phyloP scores from a whole-genome alignment of 2,888 invertebrate species.

The Endotricha flammealis region DNA sequence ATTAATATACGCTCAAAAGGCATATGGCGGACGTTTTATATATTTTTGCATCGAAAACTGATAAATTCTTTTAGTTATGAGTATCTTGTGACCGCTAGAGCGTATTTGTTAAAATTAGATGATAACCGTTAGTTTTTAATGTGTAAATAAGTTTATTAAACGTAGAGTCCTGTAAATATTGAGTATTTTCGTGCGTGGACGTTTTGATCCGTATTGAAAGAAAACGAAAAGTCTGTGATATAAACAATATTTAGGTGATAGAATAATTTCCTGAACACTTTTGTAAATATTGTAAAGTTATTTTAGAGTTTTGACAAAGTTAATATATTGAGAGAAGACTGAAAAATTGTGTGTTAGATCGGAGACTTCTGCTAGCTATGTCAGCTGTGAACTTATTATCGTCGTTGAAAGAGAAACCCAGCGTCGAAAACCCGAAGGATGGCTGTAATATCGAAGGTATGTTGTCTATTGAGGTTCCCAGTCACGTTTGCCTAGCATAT shows the following conservation, averaged over 20 bases:
- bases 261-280: constrained; percentile 72
- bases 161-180: constrained; percentile 74
- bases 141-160: constrained; percentile 77
- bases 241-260: constrained; percentile 77
- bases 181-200: constrained; percentile 78
- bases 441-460: constrained; percentile 65
- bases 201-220: constrained; percentile 79
- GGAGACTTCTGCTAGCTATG: constrained; percentile 67
- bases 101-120: constrained; percentile 76
- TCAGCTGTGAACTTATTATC: constrained; percentile 75
- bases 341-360: constrained; percentile 53
- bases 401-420: constrained; percentile 71
- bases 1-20: constrained; percentile 71
- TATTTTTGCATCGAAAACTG: constrained; percentile 78
- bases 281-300: constrained; percentile 76
- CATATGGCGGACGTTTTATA: constrained; percentile 80
- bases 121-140: constrained; percentile 75
- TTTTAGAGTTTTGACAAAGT: constrained; percentile 70
- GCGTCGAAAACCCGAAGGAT: constrained; percentile 62
- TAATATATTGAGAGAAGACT: constrained; percentile 76
- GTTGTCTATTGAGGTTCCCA: constrained; percentile 15
- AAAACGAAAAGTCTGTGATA: constrained; percentile 81
- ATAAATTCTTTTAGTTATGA: constrained; percentile 79
- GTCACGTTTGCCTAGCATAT: neutral
- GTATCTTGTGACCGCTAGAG: constrained; percentile 75